phyloP scores from a whole-genome alignment of 2,888 invertebrate genomes.

The Malachius bipustulatus region DNA sequence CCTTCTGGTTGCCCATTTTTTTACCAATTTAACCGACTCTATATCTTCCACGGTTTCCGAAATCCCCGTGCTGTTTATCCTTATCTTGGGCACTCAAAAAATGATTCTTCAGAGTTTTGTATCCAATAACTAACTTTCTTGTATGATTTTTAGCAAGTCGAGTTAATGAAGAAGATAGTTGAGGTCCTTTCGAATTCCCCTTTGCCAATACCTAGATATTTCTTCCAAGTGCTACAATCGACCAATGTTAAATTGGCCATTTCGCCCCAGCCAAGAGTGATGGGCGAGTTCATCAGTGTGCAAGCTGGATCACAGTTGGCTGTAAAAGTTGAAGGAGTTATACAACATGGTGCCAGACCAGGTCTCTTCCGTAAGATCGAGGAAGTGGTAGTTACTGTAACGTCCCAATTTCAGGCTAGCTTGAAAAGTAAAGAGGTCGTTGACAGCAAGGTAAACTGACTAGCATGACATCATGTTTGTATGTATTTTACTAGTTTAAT shows the following conservation, averaged over 20 bases:
- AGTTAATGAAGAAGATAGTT: slow-evolving; percentile 47
- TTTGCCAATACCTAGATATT: slow-evolving; percentile 60
- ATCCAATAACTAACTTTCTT: background rate
- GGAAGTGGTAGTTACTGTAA: slow-evolving; percentile 58
- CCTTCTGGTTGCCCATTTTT: too few relatives aligned
- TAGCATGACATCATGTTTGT: too few relatives aligned
- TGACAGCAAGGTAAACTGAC: slow-evolving; percentile 32
- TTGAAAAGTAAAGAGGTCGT: slow-evolving; percentile 33
- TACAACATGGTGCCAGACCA: slow-evolving; percentile 58
- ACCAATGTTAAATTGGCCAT: slow-evolving; percentile 72
- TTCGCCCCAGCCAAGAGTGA: slow-evolving; percentile 64
- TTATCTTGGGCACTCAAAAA: background rate
- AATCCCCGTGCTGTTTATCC: too few relatives aligned
- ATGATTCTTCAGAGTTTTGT: background rate
- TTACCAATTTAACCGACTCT: too few relatives aligned
- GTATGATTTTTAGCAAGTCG: slow-evolving; percentile 43
- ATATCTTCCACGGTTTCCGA: too few relatives aligned
- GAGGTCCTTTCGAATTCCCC: slow-evolving; percentile 51
- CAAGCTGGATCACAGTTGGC: slow-evolving; percentile 77
- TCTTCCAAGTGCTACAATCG: slow-evolving; percentile 75
- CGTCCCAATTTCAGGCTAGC: slow-evolving; percentile 46
- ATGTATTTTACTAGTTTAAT: too few relatives aligned
- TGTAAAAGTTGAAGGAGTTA: slow-evolving; percentile 87
- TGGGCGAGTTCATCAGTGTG: slow-evolving; percentile 74
- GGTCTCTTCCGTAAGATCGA: slow-evolving; percentile 59